These are phyloP conservation scores for Pogonophryne albipinna DNA, from an alignment of 2,797 vertebrate species.

Conservation along the genomic window DNA sequence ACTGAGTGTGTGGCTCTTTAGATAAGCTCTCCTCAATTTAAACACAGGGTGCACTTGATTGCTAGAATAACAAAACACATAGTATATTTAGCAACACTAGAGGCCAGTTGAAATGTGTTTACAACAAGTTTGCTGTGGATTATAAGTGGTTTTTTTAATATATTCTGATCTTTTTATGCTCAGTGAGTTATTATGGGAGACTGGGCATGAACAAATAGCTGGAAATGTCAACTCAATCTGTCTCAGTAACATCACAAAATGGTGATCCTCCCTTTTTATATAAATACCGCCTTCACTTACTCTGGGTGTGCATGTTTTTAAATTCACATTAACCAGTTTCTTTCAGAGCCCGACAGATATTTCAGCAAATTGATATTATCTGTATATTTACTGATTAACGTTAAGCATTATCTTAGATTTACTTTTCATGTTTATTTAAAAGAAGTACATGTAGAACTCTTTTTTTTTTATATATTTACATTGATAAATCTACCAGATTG, in stretches of 20 bases:
- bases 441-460: neutral
- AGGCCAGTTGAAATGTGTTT: constrained; percentile 8
- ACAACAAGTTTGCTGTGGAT: neutral
- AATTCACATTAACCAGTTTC: constrained; percentile 1
- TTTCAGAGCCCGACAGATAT: constrained; percentile 27
- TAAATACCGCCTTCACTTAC: constrained; percentile 23
- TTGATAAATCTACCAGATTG: neutral
- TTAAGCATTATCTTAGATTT: neutral
- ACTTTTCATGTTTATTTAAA: neutral
- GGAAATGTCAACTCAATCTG: constrained; percentile 64
- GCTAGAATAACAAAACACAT: constrained; percentile 15
- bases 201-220: constrained; percentile 19
- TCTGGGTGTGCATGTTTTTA: constrained; percentile 54
- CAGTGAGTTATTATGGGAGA: constrained; percentile 1
- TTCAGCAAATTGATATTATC: neutral
- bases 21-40: constrained; percentile 42
- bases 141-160: neutral
- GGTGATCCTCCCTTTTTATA: constrained; percentile 27
- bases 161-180: neutral
- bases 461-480: neutral
- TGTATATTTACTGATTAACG: neutral
- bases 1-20: constrained; percentile 35
- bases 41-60: constrained; percentile 17
- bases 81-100: constrained; percentile 41
- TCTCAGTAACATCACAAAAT: constrained; percentile 44